A percentile compares a stretch with the other conserved stretches of the same genome.
phyloP scores from a whole-genome alignment of 2,888 invertebrate genomes.

The Agriotes lineatus region DNA sequence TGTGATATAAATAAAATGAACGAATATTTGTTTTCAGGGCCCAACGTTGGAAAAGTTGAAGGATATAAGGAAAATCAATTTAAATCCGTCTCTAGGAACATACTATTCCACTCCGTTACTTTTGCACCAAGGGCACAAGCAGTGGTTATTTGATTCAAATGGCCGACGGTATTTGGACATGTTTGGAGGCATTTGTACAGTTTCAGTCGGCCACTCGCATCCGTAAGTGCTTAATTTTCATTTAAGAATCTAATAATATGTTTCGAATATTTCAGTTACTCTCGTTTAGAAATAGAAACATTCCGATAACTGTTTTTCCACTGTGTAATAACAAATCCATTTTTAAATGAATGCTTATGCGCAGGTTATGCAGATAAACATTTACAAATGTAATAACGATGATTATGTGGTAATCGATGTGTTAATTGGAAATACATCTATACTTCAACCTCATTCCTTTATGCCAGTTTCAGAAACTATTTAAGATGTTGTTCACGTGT shows the following conservation, averaged over 20 bases:
- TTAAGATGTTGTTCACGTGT: too few species aligned
- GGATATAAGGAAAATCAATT: conserved; percentile 71
- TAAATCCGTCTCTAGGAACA: conserved; percentile 79
- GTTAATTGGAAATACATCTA: too few species aligned
- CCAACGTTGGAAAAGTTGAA: conserved; percentile 72
- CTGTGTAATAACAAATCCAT: too few species aligned
- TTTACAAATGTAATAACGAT: too few species aligned
- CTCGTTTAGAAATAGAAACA: too few species aligned
- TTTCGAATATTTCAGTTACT: too few species aligned
- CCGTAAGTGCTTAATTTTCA: conserved; percentile 77
- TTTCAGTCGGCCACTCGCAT: conserved; percentile 97
- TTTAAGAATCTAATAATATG: not conserved
- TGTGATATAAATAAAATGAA: not conserved
- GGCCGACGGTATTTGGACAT: conserved; percentile 93
- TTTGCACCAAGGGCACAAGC: conserved; percentile 88
- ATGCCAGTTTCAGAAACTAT: too few species aligned
- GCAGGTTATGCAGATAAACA: too few species aligned
- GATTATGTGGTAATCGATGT: too few species aligned
- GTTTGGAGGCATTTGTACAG: conserved; percentile 97
- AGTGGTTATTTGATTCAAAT: conserved; percentile 90
- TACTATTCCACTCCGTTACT: conserved; percentile 88
- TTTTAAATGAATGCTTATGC: too few species aligned
- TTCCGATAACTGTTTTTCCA: too few species aligned
- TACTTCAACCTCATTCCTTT: too few species aligned
- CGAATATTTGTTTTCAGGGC: conserved; percentile 67